Evolutionary conservation across 2,113 vertebrate species (phyloP).

Genomic region (Prionailurus viverrinus): DNA sequence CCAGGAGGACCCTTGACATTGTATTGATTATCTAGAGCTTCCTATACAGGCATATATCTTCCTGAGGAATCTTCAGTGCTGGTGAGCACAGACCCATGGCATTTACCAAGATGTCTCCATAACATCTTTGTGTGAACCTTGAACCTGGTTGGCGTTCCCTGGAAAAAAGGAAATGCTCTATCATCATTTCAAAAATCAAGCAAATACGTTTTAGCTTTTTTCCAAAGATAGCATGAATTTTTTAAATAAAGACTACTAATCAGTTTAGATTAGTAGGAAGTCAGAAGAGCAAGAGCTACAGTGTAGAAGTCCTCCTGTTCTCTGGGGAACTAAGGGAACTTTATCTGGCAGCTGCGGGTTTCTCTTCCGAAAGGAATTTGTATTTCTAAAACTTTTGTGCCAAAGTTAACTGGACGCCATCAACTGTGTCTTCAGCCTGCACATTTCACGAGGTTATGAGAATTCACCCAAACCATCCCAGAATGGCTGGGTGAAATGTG

Average conservation of each 20-base stretch:
- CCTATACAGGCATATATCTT: background rate
- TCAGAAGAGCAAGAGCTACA: background rate
- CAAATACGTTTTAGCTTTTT: background rate
- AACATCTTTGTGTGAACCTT: background rate
- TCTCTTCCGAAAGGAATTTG: constrained; percentile 16
- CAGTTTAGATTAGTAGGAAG: background rate
- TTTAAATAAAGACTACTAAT: background rate
- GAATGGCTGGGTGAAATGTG: background rate
- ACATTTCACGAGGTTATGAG: background rate
- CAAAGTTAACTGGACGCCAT: background rate
- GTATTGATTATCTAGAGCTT: background rate
- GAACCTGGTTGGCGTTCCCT: background rate
- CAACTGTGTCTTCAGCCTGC: background rate
- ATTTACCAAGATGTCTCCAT: rapidly evolving
- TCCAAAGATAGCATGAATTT: background rate
- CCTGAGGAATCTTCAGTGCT: background rate
- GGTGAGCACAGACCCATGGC: background rate
- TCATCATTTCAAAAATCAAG: constrained; percentile 3
- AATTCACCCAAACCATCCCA: background rate
- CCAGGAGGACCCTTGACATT: background rate
- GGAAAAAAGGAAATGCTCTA: background rate
- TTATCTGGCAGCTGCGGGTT: background rate
- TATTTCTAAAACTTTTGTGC: background rate
- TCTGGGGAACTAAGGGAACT: background rate
- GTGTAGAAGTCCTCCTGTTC: background rate